Conservation (phyloP, 2,888 invertebrate genomes). For the Diarsia mendica region DNA sequence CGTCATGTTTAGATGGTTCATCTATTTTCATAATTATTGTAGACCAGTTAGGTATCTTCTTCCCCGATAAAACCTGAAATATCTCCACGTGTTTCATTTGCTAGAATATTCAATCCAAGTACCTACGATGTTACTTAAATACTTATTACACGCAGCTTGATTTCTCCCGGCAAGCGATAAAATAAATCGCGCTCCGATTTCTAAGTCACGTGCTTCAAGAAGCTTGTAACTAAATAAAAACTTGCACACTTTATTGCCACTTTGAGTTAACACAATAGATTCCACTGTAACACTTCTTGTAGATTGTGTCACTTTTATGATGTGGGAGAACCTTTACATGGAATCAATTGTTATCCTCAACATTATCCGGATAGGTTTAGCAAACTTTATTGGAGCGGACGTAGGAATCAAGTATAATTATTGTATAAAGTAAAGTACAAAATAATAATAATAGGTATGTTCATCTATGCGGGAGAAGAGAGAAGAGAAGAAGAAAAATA, state of each 20-base stretch:
- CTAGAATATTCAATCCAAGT: neutral
- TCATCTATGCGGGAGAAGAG: too few relatives aligned
- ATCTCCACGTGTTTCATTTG: neutral
- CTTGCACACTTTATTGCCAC: neutral
- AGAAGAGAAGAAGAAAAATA: too few relatives aligned
- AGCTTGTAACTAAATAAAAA: slow-evolving; percentile 20
- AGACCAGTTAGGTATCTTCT: too few relatives aligned
- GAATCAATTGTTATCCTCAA: neutral
- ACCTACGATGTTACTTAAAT: neutral
- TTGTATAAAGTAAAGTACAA: neutral
- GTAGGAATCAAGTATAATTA: neutral
- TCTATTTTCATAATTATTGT: too few relatives aligned
- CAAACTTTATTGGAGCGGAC: neutral
- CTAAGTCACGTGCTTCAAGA: slow-evolving; percentile 38
- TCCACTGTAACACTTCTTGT: neutral
- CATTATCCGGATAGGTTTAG: slow-evolving; percentile 6
- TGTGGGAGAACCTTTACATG: slow-evolving; percentile 1
- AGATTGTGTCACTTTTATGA: slow-evolving; percentile 1
- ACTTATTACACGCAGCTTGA: slow-evolving; percentile 31
- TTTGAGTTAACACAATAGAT: neutral
- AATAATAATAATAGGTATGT: neutral
- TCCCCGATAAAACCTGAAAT: neutral
- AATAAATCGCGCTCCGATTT: slow-evolving; percentile 43
- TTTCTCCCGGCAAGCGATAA: slow-evolving; percentile 31
- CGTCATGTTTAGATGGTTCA: neutral